Evolutionary conservation across 1,140 invertebrate genomes (phyloP).

Genomic region (Calliphora vicina): DNA sequence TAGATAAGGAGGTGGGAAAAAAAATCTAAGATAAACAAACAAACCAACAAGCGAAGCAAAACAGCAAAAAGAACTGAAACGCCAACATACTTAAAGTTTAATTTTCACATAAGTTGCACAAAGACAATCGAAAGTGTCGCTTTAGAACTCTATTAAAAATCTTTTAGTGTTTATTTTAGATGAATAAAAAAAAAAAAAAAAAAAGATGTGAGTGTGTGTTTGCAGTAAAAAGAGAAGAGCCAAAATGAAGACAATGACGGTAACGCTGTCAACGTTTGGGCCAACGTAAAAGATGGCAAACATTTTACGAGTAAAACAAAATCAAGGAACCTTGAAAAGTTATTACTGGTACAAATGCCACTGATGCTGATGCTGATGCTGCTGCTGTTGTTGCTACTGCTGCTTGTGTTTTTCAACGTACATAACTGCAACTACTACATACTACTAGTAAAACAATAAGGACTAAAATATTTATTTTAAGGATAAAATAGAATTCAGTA

Average conservation of each 20-base stretch:
- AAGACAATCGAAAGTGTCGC: conserved; percentile 61
- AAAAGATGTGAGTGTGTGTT: not conserved
- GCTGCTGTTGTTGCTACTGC: not conserved
- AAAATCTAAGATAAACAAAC: not conserved
- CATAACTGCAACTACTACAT: not conserved
- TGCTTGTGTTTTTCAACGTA: not conserved
- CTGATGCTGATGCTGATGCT: not conserved
- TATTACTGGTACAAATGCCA: not conserved
- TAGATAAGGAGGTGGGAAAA: not conserved
- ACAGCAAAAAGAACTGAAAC: not conserved
- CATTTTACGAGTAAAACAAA: not conserved
- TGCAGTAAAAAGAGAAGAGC: conserved; percentile 44
- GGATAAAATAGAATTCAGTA: conserved; percentile 62
- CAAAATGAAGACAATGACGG: not conserved
- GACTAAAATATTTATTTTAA: conserved; percentile 62
- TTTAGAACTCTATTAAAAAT: conserved; percentile 61
- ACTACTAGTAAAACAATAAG: conserved; percentile 36
- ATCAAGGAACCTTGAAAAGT: not conserved
- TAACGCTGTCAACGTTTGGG: not conserved
- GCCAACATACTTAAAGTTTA: conserved; percentile 50
- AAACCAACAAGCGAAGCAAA: too few species aligned
- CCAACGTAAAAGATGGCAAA: not conserved
- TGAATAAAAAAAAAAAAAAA: not conserved
- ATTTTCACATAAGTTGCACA: conserved; percentile 54
- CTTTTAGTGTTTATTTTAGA: conserved; percentile 45